Evolutionary conservation across 2,888 invertebrate genomes (phyloP).

Genomic region (Chymomyza fuscimana): DNA sequence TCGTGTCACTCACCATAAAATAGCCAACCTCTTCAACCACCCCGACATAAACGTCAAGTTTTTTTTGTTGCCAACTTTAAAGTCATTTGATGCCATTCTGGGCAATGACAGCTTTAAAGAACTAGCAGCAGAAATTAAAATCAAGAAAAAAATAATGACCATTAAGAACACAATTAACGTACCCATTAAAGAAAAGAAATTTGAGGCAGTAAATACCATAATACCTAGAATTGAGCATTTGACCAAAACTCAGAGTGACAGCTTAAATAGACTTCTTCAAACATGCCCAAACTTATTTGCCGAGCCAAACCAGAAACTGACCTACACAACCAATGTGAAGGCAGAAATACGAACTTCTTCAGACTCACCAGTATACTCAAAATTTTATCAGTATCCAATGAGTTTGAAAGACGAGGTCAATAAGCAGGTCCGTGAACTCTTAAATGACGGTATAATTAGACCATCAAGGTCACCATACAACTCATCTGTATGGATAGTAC

Average conservation of each 20-base stretch:
- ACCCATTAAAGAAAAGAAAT: slow-evolving; percentile 14
- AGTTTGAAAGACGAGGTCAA: slow-evolving; percentile 19
- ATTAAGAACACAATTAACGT: slow-evolving; percentile 7
- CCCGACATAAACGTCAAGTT: background rate
- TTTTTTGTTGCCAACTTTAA: background rate
- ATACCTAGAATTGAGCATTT: slow-evolving; percentile 11
- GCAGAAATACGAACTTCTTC: slow-evolving; percentile 29
- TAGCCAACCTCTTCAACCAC: background rate
- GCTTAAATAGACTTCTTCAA: background rate
- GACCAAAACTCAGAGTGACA: slow-evolving; percentile 3
- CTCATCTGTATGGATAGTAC: slow-evolving; percentile 19
- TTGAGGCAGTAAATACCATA: slow-evolving; percentile 20
- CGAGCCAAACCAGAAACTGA: slow-evolving; percentile 26
- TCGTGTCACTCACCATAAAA: background rate
- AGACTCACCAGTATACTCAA: slow-evolving; percentile 24
- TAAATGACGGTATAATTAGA: slow-evolving; percentile 29
- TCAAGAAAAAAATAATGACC: too few species aligned
- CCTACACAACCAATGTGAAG: slow-evolving; percentile 28
- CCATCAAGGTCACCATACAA: slow-evolving; percentile 26
- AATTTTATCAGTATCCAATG: slow-evolving; percentile 28
- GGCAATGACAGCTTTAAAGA: background rate
- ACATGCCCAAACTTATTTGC: slow-evolving; percentile 28
- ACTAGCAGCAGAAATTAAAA: too few species aligned
- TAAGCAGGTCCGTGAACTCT: slow-evolving; percentile 19
- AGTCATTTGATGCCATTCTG: background rate